These are phyloP conservation scores for Lutraria rhynchaena DNA, from an alignment of 1,140 invertebrate species.

Conservation along the genomic window DNA sequence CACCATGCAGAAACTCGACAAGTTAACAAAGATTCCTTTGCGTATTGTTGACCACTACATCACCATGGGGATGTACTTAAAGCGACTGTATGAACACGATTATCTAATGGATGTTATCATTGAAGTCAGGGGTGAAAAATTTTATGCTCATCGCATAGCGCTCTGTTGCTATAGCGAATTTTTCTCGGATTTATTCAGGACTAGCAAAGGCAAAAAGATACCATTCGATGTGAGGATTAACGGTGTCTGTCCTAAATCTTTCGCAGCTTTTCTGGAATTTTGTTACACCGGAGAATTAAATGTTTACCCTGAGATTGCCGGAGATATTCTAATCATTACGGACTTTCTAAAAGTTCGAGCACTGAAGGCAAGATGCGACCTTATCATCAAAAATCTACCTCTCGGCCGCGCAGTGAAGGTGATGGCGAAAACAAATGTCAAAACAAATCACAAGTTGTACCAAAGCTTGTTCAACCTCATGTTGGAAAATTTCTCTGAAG, in stretches of 20 bases:
- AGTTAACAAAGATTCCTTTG: conserved; percentile 49
- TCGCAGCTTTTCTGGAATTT: conserved; percentile 61
- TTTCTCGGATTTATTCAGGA: conserved; percentile 61
- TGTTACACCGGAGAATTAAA: conserved; percentile 39
- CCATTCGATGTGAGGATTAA: conserved; percentile 66
- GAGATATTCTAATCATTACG: conserved; percentile 44
- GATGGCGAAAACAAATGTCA: background rate
- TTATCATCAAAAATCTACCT: background rate
- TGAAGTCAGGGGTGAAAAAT: conserved; percentile 57
- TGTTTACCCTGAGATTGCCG: conserved; percentile 1
- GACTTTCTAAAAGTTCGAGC: conserved; percentile 29
- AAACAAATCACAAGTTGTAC: conserved; percentile 1
- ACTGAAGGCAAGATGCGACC: background rate
- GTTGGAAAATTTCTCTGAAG: conserved; percentile 11
- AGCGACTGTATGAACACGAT: conserved; percentile 49
- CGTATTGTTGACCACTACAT: conserved; percentile 64
- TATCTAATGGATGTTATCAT: conserved; percentile 67
- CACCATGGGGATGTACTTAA: conserved; percentile 60
- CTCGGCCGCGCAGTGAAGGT: conserved; percentile 29
- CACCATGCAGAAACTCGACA: background rate
- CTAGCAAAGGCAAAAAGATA: conserved; percentile 39
- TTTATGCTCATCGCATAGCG: conserved; percentile 63
- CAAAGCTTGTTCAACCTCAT: background rate
- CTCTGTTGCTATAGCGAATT: conserved; percentile 65
- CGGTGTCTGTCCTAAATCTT: conserved; percentile 53